Base-by-base conservation (phyloP, 2,113 vertebrate species). In the Gobius niger region DNA sequence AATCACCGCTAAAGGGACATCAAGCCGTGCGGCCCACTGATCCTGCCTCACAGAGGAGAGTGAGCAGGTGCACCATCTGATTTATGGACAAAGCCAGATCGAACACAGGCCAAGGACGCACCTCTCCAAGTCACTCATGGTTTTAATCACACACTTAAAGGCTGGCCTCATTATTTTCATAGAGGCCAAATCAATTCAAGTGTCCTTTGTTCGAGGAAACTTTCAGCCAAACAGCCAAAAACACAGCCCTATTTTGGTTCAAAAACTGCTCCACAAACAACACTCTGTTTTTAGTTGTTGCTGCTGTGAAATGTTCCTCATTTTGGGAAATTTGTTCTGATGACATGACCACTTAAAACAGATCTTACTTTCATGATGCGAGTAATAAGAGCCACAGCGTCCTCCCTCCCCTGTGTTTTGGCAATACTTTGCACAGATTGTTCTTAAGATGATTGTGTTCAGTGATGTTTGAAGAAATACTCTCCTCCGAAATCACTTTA, bases 1-100 rank as follows among this genome's bases (percentile, higher is more conserved):
- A 76, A 91, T 90, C 85, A 62, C 47, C 47, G 74, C 75, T 88
- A 88, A 88, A 83, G 73, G 75, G 84, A 81, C 90, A 87, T 92
- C 89, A 92, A 90, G 90, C 80, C 59, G 75, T 9, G 73, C 88
- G 62, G 85, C 84, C 81, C 84, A 64, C 81, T 78, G 79, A 88
- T 85, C 82, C 83, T 66, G 76, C 81, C 88, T 88, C 86, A 89
- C 78, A 90, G 81, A 42, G 77, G 79, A 57, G 81, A 80, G 81
- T 42, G 81, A 75, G 81, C 89, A 90, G 88, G 90, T 91, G 89
- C 82, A 77, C 81, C 83, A 81, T 85, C 82, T 66, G 85, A 90
- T 81, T 82, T 76, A 79, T 82, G 66, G 50, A 73, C 76, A 52
- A 65, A 83, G 82, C 78, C 84, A 85, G 81, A 89, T 65, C 72